Conservation (phyloP, 2,797 vertebrate species). For the Cossypha caffra region DNA sequence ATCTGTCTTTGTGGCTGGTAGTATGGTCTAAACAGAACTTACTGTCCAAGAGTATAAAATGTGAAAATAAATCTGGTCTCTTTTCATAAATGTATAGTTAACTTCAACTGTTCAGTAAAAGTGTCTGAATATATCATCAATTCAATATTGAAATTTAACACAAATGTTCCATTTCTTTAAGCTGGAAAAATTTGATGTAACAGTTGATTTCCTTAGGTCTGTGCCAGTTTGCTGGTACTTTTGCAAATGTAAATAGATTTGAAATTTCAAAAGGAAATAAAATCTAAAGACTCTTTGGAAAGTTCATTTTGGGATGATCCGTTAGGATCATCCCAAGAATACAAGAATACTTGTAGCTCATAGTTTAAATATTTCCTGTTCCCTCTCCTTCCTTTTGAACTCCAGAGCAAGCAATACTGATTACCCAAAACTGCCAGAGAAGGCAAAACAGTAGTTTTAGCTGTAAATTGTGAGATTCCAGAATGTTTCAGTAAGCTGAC, state of each 20-base stretch:
- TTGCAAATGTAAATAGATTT: background rate
- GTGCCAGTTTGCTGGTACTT: background rate
- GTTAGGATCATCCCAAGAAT: background rate
- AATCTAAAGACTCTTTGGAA: background rate
- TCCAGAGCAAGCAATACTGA: background rate
- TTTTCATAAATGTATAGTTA: background rate
- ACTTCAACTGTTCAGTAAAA: background rate
- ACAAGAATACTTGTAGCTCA: background rate
- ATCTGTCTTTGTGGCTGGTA: background rate
- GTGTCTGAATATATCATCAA: background rate
- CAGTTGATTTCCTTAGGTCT: background rate
- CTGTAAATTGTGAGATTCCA: background rate
- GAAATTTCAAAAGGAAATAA: background rate
- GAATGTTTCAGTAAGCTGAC: background rate
- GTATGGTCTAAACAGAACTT: background rate
- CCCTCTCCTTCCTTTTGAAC: background rate
- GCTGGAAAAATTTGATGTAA: background rate
- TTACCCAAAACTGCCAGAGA: background rate
- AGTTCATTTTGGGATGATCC: background rate
- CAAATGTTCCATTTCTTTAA: background rate
- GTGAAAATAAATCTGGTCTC: background rate
- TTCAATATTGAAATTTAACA: background rate
- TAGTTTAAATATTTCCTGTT: background rate
- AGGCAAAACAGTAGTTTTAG: background rate
- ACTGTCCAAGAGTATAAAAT: background rate